Evolutionary conservation across 1,140 invertebrate species (phyloP), one percentile per base, ranked within the genome.

Genomic region (Drosophila mauritiana): DNA sequence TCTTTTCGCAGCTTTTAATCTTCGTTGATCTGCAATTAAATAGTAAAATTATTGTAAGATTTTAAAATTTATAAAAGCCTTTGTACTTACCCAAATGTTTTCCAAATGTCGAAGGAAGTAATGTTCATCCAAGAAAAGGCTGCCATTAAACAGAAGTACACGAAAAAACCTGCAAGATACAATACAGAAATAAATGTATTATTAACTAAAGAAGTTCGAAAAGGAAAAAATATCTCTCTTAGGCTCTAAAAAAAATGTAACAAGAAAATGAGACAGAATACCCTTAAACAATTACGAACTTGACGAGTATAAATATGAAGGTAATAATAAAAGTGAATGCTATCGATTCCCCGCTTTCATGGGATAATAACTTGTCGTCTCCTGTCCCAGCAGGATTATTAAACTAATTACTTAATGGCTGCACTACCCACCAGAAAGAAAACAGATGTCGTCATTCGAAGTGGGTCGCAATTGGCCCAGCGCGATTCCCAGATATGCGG

Each of bases 61-160:
- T 31, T 10, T 31, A n/a, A n/a, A n/a, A n/a, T n/a, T n/a, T n/a
- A n/a, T n/a, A 31, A 31, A 27, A 2, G 10, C 0, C 27, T 17
- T 43, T 46, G 37, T 6, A 37, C 62, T 95, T 93, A 96, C 96
- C 95, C 95, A 92, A 97, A 96, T 54, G 97, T 97, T 93, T 95
- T 95, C 95, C 96, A 97, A 85, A 97, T 96, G 91, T 98, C 97
- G 90, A 97, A 96, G 79, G 97, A 97, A 95, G 98, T 97, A 42
- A 97, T 95, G 92, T 96, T 97, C 88, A 98, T 95, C 98, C 98
- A 98, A 68, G 96, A 96, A 93, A 98, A 98, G 56, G 96, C 96
- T 4, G 96, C 94, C 81, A 98, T 93, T 91, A 97, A 96, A 70
- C 96, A 97, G 91, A 97, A 98, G 91, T 98, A 96, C 51, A 97